phyloP scores from a whole-genome alignment of 2,888 invertebrate genomes.

The Cartodere bifasciata region DNA sequence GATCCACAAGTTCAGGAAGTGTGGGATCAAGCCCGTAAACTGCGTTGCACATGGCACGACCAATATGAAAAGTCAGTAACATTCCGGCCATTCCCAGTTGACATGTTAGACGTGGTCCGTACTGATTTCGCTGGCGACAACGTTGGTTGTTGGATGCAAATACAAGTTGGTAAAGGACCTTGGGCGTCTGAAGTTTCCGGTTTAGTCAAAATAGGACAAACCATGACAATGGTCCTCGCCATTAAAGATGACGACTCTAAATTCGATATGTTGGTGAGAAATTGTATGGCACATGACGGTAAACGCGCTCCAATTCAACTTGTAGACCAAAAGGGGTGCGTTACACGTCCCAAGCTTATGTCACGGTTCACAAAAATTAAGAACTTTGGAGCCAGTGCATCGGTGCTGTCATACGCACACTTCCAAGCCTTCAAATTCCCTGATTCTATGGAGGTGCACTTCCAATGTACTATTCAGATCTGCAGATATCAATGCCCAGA shows the following conservation, averaged over 20 bases:
- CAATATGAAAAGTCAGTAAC: conserved; percentile 92
- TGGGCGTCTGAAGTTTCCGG: conserved; percentile 94
- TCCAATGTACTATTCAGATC: conserved; percentile 90
- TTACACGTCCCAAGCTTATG: conserved; percentile 85
- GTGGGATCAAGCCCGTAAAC: conserved; percentile 87
- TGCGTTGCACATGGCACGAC: conserved; percentile 91
- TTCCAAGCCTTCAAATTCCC: conserved; percentile 95
- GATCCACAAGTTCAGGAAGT: conserved; percentile 91
- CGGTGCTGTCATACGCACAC: conserved; percentile 82
- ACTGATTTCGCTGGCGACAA: conserved; percentile 93
- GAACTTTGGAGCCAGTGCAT: conserved; percentile 87
- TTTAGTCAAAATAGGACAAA: conserved; percentile 87
- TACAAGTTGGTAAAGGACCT: conserved; percentile 88
- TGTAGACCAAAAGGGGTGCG: conserved; percentile 86
- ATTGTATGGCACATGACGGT: conserved; percentile 90
- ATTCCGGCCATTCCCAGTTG: conserved; percentile 87
- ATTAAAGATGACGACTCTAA: conserved; percentile 92
- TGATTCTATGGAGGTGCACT: conserved; percentile 92
- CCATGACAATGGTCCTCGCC: conserved; percentile 93
- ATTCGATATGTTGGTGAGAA: conserved; percentile 89
- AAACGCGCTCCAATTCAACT: conserved; percentile 86
- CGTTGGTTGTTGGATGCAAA: conserved; percentile 96
- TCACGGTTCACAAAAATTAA: conserved; percentile 89
- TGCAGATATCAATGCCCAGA: conserved; percentile 88
- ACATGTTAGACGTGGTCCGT: conserved; percentile 88